These are phyloP conservation scores for Sphecodes monilicornis DNA, from an alignment of 2,888 invertebrate species.

Conservation along the genomic window DNA sequence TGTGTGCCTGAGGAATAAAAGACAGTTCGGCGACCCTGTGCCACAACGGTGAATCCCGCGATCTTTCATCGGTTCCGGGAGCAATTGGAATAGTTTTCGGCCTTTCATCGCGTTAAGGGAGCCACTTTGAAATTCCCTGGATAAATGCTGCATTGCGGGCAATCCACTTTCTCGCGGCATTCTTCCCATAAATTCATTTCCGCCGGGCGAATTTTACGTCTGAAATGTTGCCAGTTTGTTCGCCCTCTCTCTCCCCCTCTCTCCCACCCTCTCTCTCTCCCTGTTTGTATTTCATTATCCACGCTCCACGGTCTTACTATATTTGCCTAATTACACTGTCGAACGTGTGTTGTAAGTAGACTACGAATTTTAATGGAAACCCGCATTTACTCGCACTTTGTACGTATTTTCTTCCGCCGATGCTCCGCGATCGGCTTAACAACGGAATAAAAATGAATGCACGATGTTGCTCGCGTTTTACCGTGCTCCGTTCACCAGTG, in stretches of 20 bases:
- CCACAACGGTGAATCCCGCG: not conserved
- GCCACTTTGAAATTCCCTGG: conserved; percentile 11
- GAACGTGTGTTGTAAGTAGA: conserved; percentile 9
- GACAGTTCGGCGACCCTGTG: not conserved
- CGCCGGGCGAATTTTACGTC: conserved; percentile 17
- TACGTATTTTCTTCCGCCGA: not conserved
- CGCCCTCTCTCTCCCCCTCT: not conserved
- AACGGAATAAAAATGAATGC: not conserved
- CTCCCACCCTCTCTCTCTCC: not conserved
- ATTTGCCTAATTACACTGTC: conserved; percentile 5
- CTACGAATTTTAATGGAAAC: not conserved
- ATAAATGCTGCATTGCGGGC: conserved; percentile 27
- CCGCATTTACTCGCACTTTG: not conserved
- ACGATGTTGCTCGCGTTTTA: not conserved
- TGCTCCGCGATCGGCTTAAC: not conserved
- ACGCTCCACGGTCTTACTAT: conserved; percentile 1
- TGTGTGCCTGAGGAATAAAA: not conserved
- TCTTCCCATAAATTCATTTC: conserved; percentile 43
- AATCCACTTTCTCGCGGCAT: conserved; percentile 31
- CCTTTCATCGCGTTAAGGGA: not conserved
- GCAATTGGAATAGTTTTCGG: not conserved
- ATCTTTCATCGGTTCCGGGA: not conserved
- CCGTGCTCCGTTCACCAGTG: not conserved
- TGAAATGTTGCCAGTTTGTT: conserved; percentile 43
- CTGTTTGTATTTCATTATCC: conserved; percentile 41